phyloP scores from a whole-genome alignment of 2,113 vertebrate species.

The Forbesichthys papilliferus region DNA sequence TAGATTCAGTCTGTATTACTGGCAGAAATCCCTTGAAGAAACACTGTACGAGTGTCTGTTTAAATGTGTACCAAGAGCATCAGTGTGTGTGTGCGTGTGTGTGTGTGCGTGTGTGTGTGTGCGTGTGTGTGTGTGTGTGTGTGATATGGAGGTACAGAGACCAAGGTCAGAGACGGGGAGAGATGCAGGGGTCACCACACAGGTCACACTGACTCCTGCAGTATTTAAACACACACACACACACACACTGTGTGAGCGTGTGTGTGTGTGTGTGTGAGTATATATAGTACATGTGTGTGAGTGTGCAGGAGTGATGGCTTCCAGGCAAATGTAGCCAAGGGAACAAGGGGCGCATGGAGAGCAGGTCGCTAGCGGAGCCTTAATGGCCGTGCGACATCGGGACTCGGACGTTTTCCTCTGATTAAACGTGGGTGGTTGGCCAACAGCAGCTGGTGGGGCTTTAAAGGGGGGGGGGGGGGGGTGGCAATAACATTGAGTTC shows the following conservation, averaged over 20 bases:
- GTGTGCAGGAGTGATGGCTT: slow-evolving; percentile 33
- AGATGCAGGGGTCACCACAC: slow-evolving; percentile 69
- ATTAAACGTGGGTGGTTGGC: slow-evolving; percentile 68
- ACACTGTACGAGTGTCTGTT: background rate
- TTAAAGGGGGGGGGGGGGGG: background rate
- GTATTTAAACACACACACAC: slow-evolving; percentile 29
- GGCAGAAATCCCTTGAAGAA: too few species aligned
- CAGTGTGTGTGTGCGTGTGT: background rate
- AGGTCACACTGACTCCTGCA: slow-evolving; percentile 40
- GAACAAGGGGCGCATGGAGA: slow-evolving; percentile 82
- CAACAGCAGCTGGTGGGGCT: too few species aligned
- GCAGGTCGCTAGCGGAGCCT: slow-evolving; percentile 81
- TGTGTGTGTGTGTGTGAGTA: slow-evolving; percentile 37
- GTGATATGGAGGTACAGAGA: slow-evolving; percentile 64
- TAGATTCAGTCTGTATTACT: background rate
- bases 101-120: slow-evolving; percentile 18
- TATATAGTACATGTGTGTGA: background rate
- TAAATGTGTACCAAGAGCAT: background rate
- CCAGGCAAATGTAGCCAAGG: slow-evolving; percentile 56
- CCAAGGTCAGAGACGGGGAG: slow-evolving; percentile 63
- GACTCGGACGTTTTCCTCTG: slow-evolving; percentile 88
- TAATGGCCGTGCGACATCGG: slow-evolving; percentile 86
- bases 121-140: slow-evolving; percentile 18
- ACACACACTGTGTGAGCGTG: slow-evolving; percentile 24
- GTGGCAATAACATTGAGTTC: slow-evolving; percentile 87